Base-by-base conservation (phyloP, 1,140 invertebrate species). In the Lepidotrigona ventralis region DNA sequence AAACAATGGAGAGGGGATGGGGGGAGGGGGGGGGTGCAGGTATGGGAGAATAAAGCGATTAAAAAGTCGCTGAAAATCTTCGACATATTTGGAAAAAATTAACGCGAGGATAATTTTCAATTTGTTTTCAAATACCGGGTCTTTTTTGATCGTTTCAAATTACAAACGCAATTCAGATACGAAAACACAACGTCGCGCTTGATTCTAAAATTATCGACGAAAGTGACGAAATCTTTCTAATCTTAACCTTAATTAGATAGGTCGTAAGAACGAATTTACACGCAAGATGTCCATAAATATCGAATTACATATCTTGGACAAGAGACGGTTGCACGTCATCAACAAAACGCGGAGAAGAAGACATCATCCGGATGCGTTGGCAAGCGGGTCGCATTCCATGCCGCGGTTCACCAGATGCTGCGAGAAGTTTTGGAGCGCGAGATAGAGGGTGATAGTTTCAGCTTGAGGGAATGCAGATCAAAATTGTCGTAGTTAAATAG, bases 381-480 rank as follows among this genome's bases (percentile, higher is more conserved):
- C 21, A 33, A 14, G 33, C 68, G 39, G 39, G 39, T 46, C 39
- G 11, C 71, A 26, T 73, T 53, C 70, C 70, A 21, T 15, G 9
- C 17, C 17, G 21, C 68, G 68, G 46, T 69, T 72, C 70, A 60
- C 58, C 58, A 60, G 58, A 60, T 60, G 58, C 58, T 12, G n/a
- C 1, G 58, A n/a, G 23, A 60, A n/a, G 0, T n/a, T 23, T n/a
- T 12, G 5, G 23, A 60, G 58, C 23, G 58, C 58, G 23, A 46
- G 39, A 60, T 60, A 60, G 33, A 33, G 33, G 4, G 14, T 23
- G 58, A 60, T 60, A 60, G 58, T 14, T 60, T 15, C 46, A 8
- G n/a, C 29, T 77, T 66, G 75, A 77, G 63, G 6, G 21, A 77
- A 66, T 33, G 75, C 75, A 66, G 75, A 77, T 70, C n/a, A 23